phyloP scores from a whole-genome alignment of 2,797 vertebrate genomes.

The Dermochelys coriacea region DNA sequence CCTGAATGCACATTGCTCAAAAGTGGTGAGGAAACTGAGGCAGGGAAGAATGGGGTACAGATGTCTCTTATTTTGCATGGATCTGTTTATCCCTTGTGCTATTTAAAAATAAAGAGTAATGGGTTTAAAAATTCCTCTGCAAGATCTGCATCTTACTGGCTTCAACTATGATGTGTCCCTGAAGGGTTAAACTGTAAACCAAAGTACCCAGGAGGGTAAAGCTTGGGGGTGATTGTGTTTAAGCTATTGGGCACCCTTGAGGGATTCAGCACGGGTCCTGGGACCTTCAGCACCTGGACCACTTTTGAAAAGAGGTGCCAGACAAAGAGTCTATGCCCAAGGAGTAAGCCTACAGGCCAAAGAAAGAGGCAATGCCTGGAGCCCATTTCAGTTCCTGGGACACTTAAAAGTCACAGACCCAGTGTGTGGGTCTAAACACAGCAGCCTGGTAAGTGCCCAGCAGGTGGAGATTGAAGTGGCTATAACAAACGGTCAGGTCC shows the following conservation, averaged over 20 bases:
- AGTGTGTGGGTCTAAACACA: rapidly evolving
- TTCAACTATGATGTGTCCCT: no score
- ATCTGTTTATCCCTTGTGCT: no score
- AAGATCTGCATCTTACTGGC: no score
- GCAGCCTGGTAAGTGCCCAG: background rate
- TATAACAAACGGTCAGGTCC: background rate
- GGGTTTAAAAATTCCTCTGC: no score
- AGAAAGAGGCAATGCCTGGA: background rate
- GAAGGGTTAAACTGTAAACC: no score
- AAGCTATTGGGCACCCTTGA: background rate
- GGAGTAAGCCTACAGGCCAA: background rate
- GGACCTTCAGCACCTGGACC: rapidly evolving
- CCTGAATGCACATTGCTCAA: no score
- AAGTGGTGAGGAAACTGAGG: no score
- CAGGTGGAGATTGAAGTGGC: background rate
- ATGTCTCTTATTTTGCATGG: no score
- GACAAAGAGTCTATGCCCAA: background rate
- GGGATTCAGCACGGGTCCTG: background rate
- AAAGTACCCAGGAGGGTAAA: no score
- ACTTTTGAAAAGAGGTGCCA: background rate
- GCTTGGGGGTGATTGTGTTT: background rate
- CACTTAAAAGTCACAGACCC: background rate
- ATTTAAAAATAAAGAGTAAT: no score
- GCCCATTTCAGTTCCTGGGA: background rate
- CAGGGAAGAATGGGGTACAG: no score